Evolutionary conservation across 2,113 vertebrate species (phyloP).

Genomic region (Ochotona princeps): DNA sequence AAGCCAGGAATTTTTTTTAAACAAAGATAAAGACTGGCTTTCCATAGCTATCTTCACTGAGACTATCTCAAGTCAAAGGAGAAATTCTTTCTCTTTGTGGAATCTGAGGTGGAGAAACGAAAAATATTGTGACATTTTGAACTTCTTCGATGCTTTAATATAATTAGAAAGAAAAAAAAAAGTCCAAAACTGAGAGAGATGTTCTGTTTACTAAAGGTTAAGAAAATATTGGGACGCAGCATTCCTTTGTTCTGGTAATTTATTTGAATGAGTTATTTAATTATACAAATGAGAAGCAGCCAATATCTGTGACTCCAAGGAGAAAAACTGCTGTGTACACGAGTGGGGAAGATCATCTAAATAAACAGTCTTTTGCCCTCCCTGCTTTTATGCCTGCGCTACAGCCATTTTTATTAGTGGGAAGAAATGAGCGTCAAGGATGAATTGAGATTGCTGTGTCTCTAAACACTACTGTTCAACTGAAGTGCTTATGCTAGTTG

Average conservation of each 20-base stretch:
- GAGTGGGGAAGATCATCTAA: not conserved
- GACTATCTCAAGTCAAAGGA: not conserved
- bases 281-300: slow-evolving; percentile 31
- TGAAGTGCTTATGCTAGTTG: not conserved
- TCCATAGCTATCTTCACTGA: not conserved
- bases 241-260: slow-evolving; percentile 31
- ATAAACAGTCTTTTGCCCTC: not conserved
- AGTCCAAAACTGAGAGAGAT: not conserved
- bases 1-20: not conserved
- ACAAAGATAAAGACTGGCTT: not conserved
- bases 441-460: not conserved
- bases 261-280: slow-evolving; percentile 31
- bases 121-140: not conserved
- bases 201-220: slow-evolving; percentile 8
- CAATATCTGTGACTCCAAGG: not conserved
- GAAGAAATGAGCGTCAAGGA: not conserved
- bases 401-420: not conserved
- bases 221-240: not conserved
- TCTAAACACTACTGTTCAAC: not conserved
- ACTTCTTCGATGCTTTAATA: not conserved
- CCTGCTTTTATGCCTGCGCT: not conserved
- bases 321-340: not conserved
- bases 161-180: not conserved
- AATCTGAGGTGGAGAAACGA: not conserved
- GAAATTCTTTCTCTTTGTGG: not conserved